Percentiles rank a stretch among this genome's conserved stretches.
Conservation (phyloP, 2,113 vertebrate species). For the Catharus bicknelli region DNA sequence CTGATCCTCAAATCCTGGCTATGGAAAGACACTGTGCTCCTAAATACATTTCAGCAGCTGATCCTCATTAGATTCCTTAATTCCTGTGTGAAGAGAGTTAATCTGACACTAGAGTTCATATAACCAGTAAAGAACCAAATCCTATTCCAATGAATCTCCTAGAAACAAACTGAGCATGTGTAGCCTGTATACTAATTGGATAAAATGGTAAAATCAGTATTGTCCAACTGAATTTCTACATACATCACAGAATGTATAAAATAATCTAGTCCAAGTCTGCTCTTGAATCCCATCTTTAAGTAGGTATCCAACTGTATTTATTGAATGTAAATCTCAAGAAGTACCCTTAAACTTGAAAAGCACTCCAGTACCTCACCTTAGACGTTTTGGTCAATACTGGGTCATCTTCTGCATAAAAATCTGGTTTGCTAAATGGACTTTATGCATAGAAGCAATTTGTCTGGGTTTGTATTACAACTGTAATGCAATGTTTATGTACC, state of each 20-base stretch:
- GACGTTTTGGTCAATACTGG: background rate
- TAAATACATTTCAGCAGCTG: background rate
- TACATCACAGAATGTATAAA: background rate
- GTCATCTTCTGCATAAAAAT: background rate
- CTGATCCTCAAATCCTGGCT: background rate
- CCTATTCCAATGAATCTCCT: background rate
- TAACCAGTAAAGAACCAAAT: background rate
- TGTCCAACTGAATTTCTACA: background rate
- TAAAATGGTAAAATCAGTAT: background rate
- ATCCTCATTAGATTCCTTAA: background rate
- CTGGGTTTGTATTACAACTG: background rate
- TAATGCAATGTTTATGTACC: background rate
- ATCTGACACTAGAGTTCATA: background rate
- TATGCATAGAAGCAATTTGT: background rate
- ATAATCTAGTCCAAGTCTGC: background rate
- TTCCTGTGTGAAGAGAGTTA: background rate
- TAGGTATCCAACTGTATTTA: background rate
- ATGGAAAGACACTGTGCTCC: background rate
- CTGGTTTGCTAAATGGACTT: background rate
- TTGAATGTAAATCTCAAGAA: background rate
- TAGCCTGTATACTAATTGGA: background rate
- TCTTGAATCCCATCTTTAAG: background rate
- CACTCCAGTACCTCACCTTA: background rate
- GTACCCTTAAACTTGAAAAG: background rate
- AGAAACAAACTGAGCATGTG: background rate